Evolutionary conservation across 92 coral and sea anemone species (phyloP), one percentile per base, ranked within the genome.

Genomic region (Meandrina meandrites): DNA sequence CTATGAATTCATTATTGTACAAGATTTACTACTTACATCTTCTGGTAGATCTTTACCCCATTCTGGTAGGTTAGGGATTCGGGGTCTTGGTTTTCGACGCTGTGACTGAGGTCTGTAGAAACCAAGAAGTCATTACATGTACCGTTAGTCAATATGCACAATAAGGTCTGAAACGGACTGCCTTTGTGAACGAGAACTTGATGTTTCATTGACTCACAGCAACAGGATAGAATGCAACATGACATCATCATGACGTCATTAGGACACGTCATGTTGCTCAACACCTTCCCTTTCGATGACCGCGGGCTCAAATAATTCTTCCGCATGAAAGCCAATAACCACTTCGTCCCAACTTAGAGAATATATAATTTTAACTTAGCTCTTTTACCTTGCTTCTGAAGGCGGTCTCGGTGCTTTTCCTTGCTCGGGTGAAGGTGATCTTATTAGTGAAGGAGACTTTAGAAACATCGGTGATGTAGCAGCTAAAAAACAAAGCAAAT

Each of bases 21-120:
- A 12, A 28, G 1, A 5, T 24, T 22, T 60, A 6, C n/a, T 70
- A 87, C 98, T 93, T 86, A 97, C 99, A 89, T 97, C 96, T 79
- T 89, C 93, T 11, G 99, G 99, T n/a, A 97, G 89, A 73, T 93
- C 96, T 84, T 97, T 97, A 30, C 99, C 99, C 99, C 99, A 97
- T 47, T 92, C 94, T 7, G 99, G 99, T 48, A 97, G 83, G 86
- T 89, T 93, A 28, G 94, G 93, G 37, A 93, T 89, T 83, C 88
- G 94, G 6, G 94, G 88, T 81, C 98, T 89, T 31, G 91, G 80
- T 76, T 90, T 94, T 81, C 90, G 93, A 30, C 92, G 84, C 51
- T 96, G 89, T 1, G 90, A 79, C 67, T 92, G 78, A 13, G 88
- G 35, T 62, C 88, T 85, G 37, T 31, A 75, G 50, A 81, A 48